A percentile compares a stretch with the other conserved stretches of the same genome.
phyloP scores from a whole-genome alignment of 1,140 invertebrate genomes.

The Aphelinus atriplicis region DNA sequence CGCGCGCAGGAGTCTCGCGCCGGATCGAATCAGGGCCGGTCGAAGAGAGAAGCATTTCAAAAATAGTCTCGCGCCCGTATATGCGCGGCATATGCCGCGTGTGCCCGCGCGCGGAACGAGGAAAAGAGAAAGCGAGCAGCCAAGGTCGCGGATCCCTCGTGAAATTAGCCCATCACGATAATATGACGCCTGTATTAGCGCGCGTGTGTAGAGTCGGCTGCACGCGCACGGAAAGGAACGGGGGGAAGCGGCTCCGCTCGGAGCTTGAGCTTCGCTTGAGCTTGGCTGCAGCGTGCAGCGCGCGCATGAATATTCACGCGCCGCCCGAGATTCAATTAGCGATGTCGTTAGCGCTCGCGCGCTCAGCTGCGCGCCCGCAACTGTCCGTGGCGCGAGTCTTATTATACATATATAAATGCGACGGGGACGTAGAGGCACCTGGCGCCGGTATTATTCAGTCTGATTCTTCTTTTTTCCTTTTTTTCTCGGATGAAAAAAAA shows the following conservation, averaged over 20 bases:
- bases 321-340: slow-evolving; percentile 40
- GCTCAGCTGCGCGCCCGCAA: background rate
- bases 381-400: too few species aligned
- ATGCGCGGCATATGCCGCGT: background rate
- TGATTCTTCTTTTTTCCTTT: background rate
- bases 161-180: slow-evolving; percentile 24
- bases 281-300: background rate
- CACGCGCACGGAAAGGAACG: too few species aligned
- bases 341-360: slow-evolving; percentile 31
- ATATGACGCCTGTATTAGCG: background rate
- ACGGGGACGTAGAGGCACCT: slow-evolving; percentile 29
- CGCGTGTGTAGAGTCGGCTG: too few species aligned
- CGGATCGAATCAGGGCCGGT: background rate
- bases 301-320: slow-evolving; percentile 19
- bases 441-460: background rate
- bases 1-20: too few species aligned
- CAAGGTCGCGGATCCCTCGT: slow-evolving; percentile 16
- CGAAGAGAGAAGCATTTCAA: slow-evolving; percentile 8
- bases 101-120: background rate
- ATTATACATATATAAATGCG: too few species aligned
- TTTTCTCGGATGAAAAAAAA: background rate
- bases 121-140: slow-evolving; percentile 7
- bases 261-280: too few species aligned
- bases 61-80: slow-evolving; percentile 15
- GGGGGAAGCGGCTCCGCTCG: too few species aligned